These are phyloP conservation scores for Sinonovacula constricta DNA, from an alignment of 1,140 invertebrate species.

Conservation along the genomic window DNA sequence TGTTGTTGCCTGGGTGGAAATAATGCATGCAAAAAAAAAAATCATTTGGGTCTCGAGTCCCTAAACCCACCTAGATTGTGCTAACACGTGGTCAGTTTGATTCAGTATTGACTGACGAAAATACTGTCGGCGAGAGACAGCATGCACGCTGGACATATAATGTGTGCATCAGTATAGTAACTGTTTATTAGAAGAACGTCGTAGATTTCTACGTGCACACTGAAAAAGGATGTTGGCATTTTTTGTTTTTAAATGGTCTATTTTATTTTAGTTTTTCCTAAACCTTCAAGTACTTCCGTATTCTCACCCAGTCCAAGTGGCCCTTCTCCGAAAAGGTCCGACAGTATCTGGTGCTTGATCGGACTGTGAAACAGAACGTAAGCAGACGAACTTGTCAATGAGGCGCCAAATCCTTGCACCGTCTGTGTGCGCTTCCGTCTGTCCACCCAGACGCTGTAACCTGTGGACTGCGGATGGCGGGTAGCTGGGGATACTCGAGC, in stretches of 20 bases:
- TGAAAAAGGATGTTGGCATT: neutral
- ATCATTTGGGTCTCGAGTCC: neutral
- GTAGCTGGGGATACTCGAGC: slow-evolving; percentile 27
- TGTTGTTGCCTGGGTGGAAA: no score
- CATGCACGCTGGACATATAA: no score
- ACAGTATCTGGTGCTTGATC: slow-evolving; percentile 52
- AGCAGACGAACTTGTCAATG: slow-evolving; percentile 57
- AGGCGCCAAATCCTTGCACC: slow-evolving; percentile 59
- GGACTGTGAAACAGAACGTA: slow-evolving; percentile 59
- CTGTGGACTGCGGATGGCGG: neutral
- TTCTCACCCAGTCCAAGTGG: slow-evolving; percentile 10
- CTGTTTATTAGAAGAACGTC: neutral
- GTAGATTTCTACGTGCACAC: neutral
- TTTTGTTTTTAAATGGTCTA: neutral
- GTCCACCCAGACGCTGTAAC: slow-evolving; percentile 44
- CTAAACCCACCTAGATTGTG: neutral
- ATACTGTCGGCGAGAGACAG: no score
- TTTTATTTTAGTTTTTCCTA: neutral
- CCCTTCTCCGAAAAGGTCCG: slow-evolving; percentile 51
- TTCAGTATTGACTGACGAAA: no score
- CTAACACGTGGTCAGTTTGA: neutral
- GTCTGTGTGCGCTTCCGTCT: slow-evolving; percentile 46
- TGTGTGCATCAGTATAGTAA: neutral
- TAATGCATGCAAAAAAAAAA: slow-evolving; percentile 1
- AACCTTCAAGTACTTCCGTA: neutral